Evolutionary conservation across 2,888 invertebrate species (phyloP).

Genomic region (Seladonia tumulorum): DNA sequence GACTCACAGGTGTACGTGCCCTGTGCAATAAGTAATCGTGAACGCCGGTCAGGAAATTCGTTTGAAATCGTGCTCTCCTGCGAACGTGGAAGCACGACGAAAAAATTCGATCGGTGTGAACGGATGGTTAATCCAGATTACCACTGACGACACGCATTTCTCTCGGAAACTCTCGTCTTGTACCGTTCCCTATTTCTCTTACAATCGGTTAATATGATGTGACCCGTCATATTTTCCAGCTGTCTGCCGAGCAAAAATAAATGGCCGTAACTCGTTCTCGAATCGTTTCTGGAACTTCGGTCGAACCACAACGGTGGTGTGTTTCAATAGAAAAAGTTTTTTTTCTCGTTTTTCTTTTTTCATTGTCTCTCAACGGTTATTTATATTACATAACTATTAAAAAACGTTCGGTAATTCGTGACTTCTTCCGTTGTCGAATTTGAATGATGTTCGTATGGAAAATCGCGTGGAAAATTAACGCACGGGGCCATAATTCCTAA

Average conservation of each 20-base stretch:
- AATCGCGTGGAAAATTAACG: constrained; percentile 33
- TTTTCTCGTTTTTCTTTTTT: background rate
- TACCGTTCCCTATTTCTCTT: background rate
- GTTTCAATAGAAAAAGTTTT: constrained; percentile 38
- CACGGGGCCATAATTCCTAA: constrained; percentile 33
- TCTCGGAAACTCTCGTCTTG: background rate
- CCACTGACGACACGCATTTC: constrained; percentile 9
- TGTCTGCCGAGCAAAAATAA: constrained; percentile 42
- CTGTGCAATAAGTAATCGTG: constrained; percentile 36
- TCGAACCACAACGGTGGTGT: constrained; percentile 41
- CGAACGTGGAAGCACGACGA: constrained; percentile 56
- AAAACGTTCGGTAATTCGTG: constrained; percentile 16
- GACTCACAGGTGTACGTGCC: constrained; percentile 57
- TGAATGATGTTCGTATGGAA: constrained; percentile 23
- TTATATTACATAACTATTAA: constrained; percentile 47
- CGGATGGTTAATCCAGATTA: constrained; percentile 58
- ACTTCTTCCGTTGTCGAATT: constrained; percentile 17
- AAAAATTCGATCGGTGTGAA: constrained; percentile 41
- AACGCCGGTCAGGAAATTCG: constrained; percentile 46
- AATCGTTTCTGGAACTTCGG: constrained; percentile 21
- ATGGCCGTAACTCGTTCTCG: constrained; percentile 35
- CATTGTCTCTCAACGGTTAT: constrained; percentile 39
- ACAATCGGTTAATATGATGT: constrained; percentile 39
- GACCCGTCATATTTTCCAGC: constrained; percentile 24
- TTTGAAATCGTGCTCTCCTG: constrained; percentile 41